These are phyloP conservation scores for Subanguina moxae DNA, from an alignment of 1,140 invertebrate species.

Conservation along the genomic window DNA sequence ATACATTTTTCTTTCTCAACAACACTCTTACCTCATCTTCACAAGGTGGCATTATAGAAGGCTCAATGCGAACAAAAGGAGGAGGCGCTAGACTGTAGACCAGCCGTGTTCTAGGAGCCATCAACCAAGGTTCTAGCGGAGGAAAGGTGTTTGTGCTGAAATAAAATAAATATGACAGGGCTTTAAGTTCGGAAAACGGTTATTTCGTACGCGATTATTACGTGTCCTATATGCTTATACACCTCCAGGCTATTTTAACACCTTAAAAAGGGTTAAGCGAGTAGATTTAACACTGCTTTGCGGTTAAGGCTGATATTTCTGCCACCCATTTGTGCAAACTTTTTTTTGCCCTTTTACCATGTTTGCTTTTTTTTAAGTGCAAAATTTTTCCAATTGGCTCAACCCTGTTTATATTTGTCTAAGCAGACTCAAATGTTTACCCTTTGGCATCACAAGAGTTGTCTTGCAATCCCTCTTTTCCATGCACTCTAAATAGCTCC, in stretches of 20 bases:
- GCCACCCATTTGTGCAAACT: too few species aligned
- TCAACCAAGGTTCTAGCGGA: background rate
- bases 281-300: too few species aligned
- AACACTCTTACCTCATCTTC: conserved; percentile 17
- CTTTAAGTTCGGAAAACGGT: too few species aligned
- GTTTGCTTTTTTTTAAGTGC: too few species aligned
- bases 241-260: too few species aligned
- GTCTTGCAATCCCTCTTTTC: conserved; percentile 14
- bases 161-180: too few species aligned
- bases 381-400: too few species aligned
- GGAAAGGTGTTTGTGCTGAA: conserved; percentile 14
- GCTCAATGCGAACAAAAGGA: conserved; percentile 22
- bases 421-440: background rate
- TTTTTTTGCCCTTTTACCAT: background rate
- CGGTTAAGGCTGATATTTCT: background rate
- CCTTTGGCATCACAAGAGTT: conserved; percentile 14
- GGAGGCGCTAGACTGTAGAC: conserved; percentile 17
- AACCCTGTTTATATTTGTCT: background rate
- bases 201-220: too few species aligned
- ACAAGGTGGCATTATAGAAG: conserved; percentile 19
- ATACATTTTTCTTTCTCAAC: background rate
- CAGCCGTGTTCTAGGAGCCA: background rate
- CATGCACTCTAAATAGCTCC: conserved; percentile 12
- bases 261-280: too few species aligned
- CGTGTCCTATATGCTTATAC: too few species aligned